Conservation (phyloP, 2,888 invertebrate genomes). For the Drosophila seclusa region DNA sequence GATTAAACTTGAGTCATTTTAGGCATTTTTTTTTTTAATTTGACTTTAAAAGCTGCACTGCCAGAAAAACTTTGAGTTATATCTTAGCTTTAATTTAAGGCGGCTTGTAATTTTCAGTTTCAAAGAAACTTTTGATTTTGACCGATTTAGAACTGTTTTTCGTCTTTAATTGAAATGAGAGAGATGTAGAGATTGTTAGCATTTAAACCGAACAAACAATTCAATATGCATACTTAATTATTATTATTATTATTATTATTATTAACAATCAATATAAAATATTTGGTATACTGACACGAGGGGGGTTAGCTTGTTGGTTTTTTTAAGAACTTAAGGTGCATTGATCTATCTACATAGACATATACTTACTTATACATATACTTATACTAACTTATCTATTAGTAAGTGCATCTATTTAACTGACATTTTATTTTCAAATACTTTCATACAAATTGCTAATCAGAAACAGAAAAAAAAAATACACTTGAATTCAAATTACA, state of each 20-base stretch:
- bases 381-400: constrained; percentile 31
- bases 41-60: constrained; percentile 65
- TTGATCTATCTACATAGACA: constrained; percentile 59
- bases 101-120: constrained; percentile 2
- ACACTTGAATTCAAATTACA: constrained; percentile 20
- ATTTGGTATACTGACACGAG: constrained; percentile 35
- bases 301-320: constrained; percentile 49
- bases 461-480: constrained; percentile 5
- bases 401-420: constrained; percentile 46
- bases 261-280: constrained; percentile 29
- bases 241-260: constrained; percentile 37
- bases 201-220: constrained; percentile 62
- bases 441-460: constrained; percentile 48
- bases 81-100: constrained; percentile 19
- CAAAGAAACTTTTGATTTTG: constrained; percentile 16
- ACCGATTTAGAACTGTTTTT: constrained; percentile 13
- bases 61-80: constrained; percentile 51
- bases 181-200: constrained; percentile 79
- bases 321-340: constrained; percentile 61
- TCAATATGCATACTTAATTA: constrained; percentile 40
- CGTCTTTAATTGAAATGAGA: constrained; percentile 56
- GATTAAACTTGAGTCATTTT: neutral
- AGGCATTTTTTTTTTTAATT: constrained; percentile 4
- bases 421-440: constrained; percentile 55
- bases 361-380: constrained; percentile 28